Evolutionary conservation across 1,140 invertebrate genomes (phyloP).

Genomic region (Contarinia nasturtii): DNA sequence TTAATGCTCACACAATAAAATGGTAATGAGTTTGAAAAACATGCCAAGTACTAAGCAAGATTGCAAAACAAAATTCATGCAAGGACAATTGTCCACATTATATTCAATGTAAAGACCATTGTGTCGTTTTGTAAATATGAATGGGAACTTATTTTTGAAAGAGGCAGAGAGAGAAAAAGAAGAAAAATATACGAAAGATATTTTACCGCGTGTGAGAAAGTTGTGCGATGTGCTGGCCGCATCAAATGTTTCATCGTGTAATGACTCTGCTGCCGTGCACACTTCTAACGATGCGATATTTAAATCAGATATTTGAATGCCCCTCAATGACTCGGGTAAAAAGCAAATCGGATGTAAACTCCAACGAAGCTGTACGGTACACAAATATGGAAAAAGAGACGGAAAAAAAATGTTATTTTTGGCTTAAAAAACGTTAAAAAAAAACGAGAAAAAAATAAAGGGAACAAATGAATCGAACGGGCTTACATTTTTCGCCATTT

Average conservation of each 20-base stretch:
- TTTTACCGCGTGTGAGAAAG: slow-evolving; percentile 21
- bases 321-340: slow-evolving; percentile 19
- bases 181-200: not conserved
- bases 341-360: slow-evolving; percentile 22
- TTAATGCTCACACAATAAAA: too few relatives aligned
- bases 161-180: not conserved
- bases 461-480: not conserved
- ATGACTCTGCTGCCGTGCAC: slow-evolving; percentile 16
- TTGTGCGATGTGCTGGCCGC: slow-evolving; percentile 24
- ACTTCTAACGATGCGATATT: slow-evolving; percentile 16
- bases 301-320: slow-evolving; percentile 21
- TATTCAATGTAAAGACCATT: not conserved
- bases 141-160: not conserved
- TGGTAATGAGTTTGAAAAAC: too few relatives aligned
- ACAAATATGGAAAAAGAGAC: too few relatives aligned
- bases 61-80: not conserved
- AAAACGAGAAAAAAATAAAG: not conserved
- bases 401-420: not conserved
- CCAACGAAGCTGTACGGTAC: slow-evolving; percentile 11
- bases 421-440: not conserved
- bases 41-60: not conserved
- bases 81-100: not conserved
- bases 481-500: slow-evolving; percentile 21
- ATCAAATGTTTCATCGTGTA: slow-evolving; percentile 22
- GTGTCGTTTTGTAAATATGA: not conserved